Percentiles rank a stretch among this genome's conserved stretches.
These are phyloP conservation scores for Chaetodon trifascialis DNA, from an alignment of 2,113 vertebrate species.

Conservation along the genomic window DNA sequence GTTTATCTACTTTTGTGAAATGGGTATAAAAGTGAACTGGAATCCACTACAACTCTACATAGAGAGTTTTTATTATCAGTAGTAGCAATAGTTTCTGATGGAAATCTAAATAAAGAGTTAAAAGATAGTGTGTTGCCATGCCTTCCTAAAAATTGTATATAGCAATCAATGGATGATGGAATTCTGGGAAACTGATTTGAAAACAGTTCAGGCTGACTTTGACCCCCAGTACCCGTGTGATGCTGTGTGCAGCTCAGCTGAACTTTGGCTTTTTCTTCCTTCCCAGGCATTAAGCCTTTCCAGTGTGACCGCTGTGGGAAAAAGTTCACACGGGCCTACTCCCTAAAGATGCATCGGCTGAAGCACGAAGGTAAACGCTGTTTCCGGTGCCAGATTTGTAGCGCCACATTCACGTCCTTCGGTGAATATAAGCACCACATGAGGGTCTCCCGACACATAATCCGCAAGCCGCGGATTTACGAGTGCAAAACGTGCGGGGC, in stretches of 20 bases:
- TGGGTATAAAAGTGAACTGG: neutral
- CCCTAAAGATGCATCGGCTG: conserved; percentile 99
- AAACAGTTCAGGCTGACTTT: conserved; percentile 19
- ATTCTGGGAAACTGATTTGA: conserved; percentile 34
- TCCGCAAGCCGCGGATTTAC: conserved; percentile 99
- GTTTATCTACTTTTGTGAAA: neutral
- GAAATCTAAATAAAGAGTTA: too few relatives aligned
- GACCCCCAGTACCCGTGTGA: neutral
- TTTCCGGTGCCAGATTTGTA: conserved; percentile 99
- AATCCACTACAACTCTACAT: neutral
- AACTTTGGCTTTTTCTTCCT: conserved; percentile 31
- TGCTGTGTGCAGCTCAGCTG: conserved; percentile 16
- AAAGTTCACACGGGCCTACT: conserved; percentile 99
- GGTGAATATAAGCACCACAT: conserved; percentile 99
- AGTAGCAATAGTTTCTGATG: too few relatives aligned
- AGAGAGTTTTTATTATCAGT: neutral
- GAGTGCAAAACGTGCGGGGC: conserved; percentile 99
- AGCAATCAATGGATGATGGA: conserved; percentile 3
- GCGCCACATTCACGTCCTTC: conserved; percentile 99
- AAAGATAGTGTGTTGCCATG: neutral
- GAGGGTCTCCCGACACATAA: conserved; percentile 99
- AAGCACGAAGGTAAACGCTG: conserved; percentile 99
- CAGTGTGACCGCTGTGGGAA: conserved; percentile 99
- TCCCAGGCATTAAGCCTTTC: conserved; percentile 99
- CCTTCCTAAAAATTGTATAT: conserved; percentile 1